Percentiles rank a stretch among this genome's conserved stretches.
These are phyloP conservation scores for Pentamera pediparva DNA, from an alignment of 53 echinoderm and acorn worm species.

Conservation along the genomic window DNA sequence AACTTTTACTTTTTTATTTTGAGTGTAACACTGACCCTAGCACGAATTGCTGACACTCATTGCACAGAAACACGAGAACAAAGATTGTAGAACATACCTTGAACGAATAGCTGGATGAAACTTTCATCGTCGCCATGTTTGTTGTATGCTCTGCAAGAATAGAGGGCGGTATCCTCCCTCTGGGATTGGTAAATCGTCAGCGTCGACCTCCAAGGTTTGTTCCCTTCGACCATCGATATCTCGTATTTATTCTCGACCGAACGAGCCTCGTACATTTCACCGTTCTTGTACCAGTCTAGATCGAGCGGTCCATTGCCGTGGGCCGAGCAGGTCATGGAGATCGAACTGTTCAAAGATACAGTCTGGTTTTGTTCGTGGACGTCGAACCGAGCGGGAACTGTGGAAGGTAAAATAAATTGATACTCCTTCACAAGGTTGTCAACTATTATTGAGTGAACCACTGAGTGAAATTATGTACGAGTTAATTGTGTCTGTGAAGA, in stretches of 20 bases:
- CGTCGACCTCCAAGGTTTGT: slow-evolving; percentile 42
- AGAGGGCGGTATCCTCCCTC: slow-evolving; percentile 68
- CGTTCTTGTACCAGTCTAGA: slow-evolving; percentile 84
- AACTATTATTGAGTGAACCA: too few relatives aligned
- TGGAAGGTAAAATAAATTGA: neutral
- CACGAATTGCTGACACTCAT: too few relatives aligned
- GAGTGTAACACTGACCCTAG: too few relatives aligned
- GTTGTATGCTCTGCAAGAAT: slow-evolving; percentile 78
- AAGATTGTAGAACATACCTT: too few relatives aligned
- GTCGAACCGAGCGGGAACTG: slow-evolving; percentile 90
- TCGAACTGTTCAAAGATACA: slow-evolving; percentile 41
- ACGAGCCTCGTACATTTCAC: slow-evolving; percentile 63
- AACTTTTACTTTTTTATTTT: too few relatives aligned
- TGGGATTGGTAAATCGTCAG: slow-evolving; percentile 55
- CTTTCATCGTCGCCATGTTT: slow-evolving; percentile 73
- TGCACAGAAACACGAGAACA: too few relatives aligned
- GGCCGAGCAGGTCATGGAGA: slow-evolving; percentile 61
- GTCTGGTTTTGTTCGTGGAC: slow-evolving; percentile 65
- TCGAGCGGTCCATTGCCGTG: slow-evolving; percentile 69
- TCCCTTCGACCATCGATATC: slow-evolving; percentile 28
- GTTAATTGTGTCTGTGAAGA: too few relatives aligned
- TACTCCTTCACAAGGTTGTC: too few relatives aligned
- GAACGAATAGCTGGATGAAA: slow-evolving; percentile 64
- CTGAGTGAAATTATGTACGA: too few relatives aligned
- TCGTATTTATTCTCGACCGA: slow-evolving; percentile 49